Evolutionary conservation across 2,888 invertebrate species (phyloP), one percentile per base, ranked within the genome.

Genomic region (Ochropleura plecta): DNA sequence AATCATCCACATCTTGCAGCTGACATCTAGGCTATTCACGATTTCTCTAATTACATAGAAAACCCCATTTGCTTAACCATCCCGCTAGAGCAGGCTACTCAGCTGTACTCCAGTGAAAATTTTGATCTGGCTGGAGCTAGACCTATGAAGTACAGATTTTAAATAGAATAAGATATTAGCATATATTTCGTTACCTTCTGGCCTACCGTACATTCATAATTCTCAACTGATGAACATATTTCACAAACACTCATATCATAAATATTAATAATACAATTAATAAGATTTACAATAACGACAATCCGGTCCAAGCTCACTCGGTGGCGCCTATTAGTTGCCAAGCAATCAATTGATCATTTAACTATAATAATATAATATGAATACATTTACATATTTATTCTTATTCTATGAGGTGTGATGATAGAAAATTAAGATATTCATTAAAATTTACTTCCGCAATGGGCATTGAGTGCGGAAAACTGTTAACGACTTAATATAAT

Each of bases 341-440:
- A 44, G 75, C 71, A 76, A 83, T 87, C 69, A 68, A 75, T 73
- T 67, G 67, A 73, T 63, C 46, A 79, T 79, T 82, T 82, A 79
- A 78, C 80, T 84, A 76, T 78, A 72, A 68, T 60, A 59, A 40
- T 78, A 53, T 75, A 60, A 64, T 71, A 77, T 75, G 87, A 86
- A 88, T 88, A 86, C n/a, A 87, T 88, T 85, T 74, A 79, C 85
- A 88, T 88, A 88, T 85, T 86, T 82, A 72, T 76, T 40, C 70
- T 66, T 65, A 74, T 73, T 76, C 64, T 71, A 82, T 59, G 20
- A 79, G 59, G 73, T 70, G 77, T 78, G 76, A 81, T 78, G 78
- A 87, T 81, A 67, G 64, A 71, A 72, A 74, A 87, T 81, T 74
- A 79, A 83, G 81, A 81, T 84, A 77, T 85, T 78, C 63, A 84